Evolutionary conservation across 2,888 invertebrate genomes (phyloP).

Genomic region (Acanthacorydalis orientalis): DNA sequence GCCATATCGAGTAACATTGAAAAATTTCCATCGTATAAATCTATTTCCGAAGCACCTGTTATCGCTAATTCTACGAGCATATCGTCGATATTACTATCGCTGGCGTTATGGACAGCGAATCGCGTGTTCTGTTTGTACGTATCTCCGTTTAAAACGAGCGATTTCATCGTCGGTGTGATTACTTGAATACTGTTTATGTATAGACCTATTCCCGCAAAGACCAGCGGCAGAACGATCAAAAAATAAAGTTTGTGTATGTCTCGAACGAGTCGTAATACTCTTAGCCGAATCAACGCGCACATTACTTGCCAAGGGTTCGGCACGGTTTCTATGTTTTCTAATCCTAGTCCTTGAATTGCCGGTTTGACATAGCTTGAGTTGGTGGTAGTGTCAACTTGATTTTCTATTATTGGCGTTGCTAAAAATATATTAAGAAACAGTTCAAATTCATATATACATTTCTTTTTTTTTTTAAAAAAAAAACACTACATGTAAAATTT

Average conservation of each 20-base stretch:
- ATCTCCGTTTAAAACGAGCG: constrained; percentile 40
- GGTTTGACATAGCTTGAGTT: constrained; percentile 21
- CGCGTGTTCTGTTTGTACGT: constrained; percentile 41
- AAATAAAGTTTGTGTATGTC: constrained; percentile 58
- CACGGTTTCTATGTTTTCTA: constrained; percentile 44
- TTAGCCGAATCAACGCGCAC: constrained; percentile 46
- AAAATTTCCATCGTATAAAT: constrained; percentile 48
- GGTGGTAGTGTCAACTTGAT: constrained; percentile 3
- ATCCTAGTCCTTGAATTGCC: constrained; percentile 35
- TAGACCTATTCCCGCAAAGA: constrained; percentile 48
- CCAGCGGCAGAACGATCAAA: constrained; percentile 53
- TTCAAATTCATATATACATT: constrained; percentile 5
- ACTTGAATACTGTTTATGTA: constrained; percentile 43
- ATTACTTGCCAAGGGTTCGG: constrained; percentile 45
- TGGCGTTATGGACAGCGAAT: constrained; percentile 43
- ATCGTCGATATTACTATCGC: constrained; percentile 20
- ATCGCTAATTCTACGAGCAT: constrained; percentile 20
- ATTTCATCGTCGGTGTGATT: constrained; percentile 42
- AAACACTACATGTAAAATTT: too few relatives aligned
- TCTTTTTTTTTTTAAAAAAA: neutral
- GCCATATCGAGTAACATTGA: constrained; percentile 41
- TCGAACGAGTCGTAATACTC: constrained; percentile 46
- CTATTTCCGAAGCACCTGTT: constrained; percentile 23
- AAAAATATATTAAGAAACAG: constrained; percentile 7
- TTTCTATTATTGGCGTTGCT: constrained; percentile 5